phyloP scores from a whole-genome alignment of 2,113 vertebrate species.

The Ginglymostoma cirratum region DNA sequence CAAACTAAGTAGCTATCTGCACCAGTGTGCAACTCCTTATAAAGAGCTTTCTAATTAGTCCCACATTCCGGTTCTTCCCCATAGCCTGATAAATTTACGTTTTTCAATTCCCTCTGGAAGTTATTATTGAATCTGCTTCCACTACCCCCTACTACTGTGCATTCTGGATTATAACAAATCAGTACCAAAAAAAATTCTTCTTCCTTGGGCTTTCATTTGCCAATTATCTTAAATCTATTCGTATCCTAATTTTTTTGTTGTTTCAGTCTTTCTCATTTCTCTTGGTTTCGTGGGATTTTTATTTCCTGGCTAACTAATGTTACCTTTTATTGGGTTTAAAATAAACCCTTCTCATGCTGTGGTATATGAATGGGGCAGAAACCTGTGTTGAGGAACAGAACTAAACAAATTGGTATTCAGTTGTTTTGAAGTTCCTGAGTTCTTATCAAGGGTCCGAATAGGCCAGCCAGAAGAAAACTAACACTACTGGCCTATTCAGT shows the following conservation, averaged over 20 bases:
- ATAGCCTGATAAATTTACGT: not conserved
- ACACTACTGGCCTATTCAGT: not conserved
- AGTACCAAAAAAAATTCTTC: not conserved
- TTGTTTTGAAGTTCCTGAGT: not conserved
- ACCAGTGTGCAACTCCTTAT: not conserved
- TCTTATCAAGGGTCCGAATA: not conserved
- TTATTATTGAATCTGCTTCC: not conserved
- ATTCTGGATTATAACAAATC: not conserved
- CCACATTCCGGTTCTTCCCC: not conserved
- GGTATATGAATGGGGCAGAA: not conserved
- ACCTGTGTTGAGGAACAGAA: not conserved
- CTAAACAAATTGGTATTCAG: not conserved
- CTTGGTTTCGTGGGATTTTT: not conserved
- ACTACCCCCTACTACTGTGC: not conserved
- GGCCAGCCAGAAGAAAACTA: not conserved
- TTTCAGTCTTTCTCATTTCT: not conserved
- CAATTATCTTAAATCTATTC: not conserved
- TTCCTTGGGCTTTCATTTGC: not conserved
- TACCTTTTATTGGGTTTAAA: not conserved
- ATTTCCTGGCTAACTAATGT: not conserved
- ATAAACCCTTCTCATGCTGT: not conserved
- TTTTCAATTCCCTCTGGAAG: not conserved
- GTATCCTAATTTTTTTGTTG: not conserved
- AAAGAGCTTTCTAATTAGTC: not conserved
- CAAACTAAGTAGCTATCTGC: not conserved